phyloP scores from a whole-genome alignment of 2,888 invertebrate species.

The Ochlodes sylvanus region DNA sequence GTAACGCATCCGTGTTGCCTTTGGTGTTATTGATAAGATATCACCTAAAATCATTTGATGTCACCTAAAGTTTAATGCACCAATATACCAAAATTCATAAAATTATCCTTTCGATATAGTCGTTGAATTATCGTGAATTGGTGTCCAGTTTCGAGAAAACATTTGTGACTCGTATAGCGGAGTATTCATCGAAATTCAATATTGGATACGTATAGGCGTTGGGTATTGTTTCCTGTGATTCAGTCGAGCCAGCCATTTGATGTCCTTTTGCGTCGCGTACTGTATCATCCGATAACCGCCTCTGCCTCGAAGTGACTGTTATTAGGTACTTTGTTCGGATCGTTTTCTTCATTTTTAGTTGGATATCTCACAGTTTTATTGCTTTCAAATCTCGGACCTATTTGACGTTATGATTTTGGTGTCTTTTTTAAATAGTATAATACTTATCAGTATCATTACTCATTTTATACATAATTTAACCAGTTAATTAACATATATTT shows the following conservation, averaged over 20 bases:
- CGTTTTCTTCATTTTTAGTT: not conserved
- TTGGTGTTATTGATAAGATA: no score
- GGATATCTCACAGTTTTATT: not conserved
- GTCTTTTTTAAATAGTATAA: no score
- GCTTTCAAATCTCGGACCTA: no score
- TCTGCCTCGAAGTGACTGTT: slow-evolving; percentile 23
- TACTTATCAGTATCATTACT: no score
- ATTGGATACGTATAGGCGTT: slow-evolving; percentile 30
- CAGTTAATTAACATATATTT: no score
- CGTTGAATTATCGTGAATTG: not conserved
- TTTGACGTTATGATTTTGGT: no score
- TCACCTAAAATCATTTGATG: no score
- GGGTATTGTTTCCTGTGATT: slow-evolving; percentile 45
- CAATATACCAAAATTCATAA: not conserved
- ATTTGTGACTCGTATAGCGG: slow-evolving; percentile 31
- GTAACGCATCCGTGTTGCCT: no score
- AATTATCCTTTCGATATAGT: not conserved
- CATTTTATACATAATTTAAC: no score
- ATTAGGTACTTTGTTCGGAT: slow-evolving; percentile 3
- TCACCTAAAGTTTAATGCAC: no score
- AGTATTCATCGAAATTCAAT: slow-evolving; percentile 38
- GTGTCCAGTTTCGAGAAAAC: slow-evolving; percentile 36
- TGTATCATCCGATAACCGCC: slow-evolving; percentile 38
- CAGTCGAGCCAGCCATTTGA: slow-evolving; percentile 41
- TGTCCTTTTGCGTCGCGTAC: slow-evolving; percentile 40